Base-by-base conservation (phyloP, 2,797 vertebrate species). In the Hirundo rustica region DNA sequence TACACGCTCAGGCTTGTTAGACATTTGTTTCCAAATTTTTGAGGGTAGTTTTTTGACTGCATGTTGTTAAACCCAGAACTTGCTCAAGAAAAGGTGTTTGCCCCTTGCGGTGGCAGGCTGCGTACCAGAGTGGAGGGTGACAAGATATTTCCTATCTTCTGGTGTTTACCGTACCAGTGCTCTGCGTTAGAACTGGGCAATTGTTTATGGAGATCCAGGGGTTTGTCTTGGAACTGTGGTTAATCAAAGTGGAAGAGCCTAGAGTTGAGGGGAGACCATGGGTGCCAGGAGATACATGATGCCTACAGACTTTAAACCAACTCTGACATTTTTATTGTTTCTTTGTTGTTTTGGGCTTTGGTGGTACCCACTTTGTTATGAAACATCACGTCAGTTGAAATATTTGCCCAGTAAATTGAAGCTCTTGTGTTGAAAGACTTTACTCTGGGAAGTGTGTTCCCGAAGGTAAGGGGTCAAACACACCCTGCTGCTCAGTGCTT, bases 381-480 rank as follows among this genome's bases (percentile, higher is more conserved):
- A 53, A 60, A 67, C 16, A 18, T 78, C 29, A 17, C 0, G 0
- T 27, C 61, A 72, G 61, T 36, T 7, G 13, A 90, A 94, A 54
- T 88, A 93, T 88, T 91, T 96, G 54, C 50, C 10, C 60, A 26
- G 9, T 53, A 60, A 85, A 13, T 42, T 85, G 72, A 74, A 88
- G 48, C 42, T 50, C 57, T 88, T 83, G 42, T 0, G 0, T 64
- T 87, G 57, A 79, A 92, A 76, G 64, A 30, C 44, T 71, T 91
- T 38, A 75, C n/a, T 72, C 62, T 45, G 67, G 13, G 32, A 80
- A 82, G 61, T 34, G 23, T 1, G 1, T 79, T 92, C 53, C 57
- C 53, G 29, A 64, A 88, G 74, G 64, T 67, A 73, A 44, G 66
- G 82, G 85, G 88, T 92, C 68, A 83, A 83, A 77, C 91, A 88